Conservation (phyloP, 2,797 vertebrate genomes). For the Emys orbicularis region DNA sequence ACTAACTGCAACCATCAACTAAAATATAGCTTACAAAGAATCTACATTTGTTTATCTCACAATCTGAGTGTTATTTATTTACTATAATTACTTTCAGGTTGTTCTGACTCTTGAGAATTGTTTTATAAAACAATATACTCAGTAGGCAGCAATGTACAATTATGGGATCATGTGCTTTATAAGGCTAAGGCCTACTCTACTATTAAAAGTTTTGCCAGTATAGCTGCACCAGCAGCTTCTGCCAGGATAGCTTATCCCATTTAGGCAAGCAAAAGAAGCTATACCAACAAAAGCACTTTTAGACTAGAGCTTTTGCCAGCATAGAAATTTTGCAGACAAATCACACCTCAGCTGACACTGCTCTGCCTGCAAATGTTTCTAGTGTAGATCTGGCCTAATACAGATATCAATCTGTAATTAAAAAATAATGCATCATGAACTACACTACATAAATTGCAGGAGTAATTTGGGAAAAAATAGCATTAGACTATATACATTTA, state of each 20-base stretch:
- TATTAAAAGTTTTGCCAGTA: background rate
- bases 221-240: background rate
- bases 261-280: background rate
- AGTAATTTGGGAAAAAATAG: background rate
- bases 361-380: background rate
- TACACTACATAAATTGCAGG: background rate
- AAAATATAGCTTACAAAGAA: background rate
- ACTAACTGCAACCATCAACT: background rate
- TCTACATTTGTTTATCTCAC: background rate
- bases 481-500: background rate
- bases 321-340: accelerated
- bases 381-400: background rate
- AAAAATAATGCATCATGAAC: background rate
- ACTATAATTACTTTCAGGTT: background rate
- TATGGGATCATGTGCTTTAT: background rate
- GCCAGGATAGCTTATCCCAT: background rate
- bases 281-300: background rate
- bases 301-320: background rate
- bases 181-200: background rate
- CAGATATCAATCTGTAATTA: background rate
- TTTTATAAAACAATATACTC: background rate
- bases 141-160: background rate
- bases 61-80: background rate
- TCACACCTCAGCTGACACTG: background rate
- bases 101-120: background rate